Percentiles rank a stretch among this genome's conserved stretches.
Evolutionary conservation across 2,797 vertebrate species (phyloP).

Genomic region (Epinephelus malabaricus): DNA sequence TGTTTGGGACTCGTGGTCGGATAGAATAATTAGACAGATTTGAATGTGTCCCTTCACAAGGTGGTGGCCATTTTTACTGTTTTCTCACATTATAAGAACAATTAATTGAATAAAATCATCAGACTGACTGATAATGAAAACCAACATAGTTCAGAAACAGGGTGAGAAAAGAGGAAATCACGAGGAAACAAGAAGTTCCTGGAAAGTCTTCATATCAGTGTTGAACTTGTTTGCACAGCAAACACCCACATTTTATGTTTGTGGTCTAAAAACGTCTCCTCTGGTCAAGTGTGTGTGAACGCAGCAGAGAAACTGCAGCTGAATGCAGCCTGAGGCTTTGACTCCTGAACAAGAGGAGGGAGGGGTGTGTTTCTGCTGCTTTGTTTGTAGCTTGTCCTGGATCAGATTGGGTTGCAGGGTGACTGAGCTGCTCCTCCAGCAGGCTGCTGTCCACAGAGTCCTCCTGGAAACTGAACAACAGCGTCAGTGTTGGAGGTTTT

Average conservation of each 20-base stretch:
- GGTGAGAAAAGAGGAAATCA: too few relatives aligned
- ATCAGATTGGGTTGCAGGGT: constrained; percentile 60
- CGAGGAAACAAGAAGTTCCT: neutral
- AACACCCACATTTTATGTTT: neutral
- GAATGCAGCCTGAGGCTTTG: constrained; percentile 20
- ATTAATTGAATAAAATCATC: too few relatives aligned
- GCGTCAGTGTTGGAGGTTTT: constrained; percentile 27
- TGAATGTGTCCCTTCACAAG: too few relatives aligned
- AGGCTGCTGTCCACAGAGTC: neutral
- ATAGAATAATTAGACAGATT: too few relatives aligned
- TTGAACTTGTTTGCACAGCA: neutral
- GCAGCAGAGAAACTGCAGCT: neutral
- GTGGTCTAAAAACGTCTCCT: neutral
- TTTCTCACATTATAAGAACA: too few relatives aligned
- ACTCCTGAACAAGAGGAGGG: constrained; percentile 1
- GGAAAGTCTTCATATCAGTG: neutral
- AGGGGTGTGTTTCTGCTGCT: constrained; percentile 38
- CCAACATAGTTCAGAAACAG: too few relatives aligned
- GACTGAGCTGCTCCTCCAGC: constrained; percentile 19
- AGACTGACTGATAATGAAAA: too few relatives aligned
- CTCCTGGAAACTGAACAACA: constrained; percentile 43
- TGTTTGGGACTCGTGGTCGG: too few relatives aligned
- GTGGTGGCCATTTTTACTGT: too few relatives aligned
- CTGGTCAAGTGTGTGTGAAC: neutral
- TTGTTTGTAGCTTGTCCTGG: constrained; percentile 34